Percentiles rank a stretch among this genome's conserved stretches.
phyloP scores from a whole-genome alignment of 1,140 invertebrate genomes.

The Leptinotarsa undecemlineata region DNA sequence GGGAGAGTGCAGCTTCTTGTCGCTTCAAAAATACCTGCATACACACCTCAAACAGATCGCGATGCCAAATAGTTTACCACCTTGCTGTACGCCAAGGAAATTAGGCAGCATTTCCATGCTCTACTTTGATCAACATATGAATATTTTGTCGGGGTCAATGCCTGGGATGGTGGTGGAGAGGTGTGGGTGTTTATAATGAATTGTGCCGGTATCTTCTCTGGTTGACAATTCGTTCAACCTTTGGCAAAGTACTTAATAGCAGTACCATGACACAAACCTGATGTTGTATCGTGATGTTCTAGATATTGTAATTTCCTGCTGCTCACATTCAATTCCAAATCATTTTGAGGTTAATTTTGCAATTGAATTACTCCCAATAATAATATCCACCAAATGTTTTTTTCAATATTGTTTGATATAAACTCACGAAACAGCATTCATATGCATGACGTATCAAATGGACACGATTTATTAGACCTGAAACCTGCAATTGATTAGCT shows the following conservation, averaged over 20 bases:
- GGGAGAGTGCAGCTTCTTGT: conserved; percentile 90
- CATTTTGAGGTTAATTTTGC: too few species aligned
- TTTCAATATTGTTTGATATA: too few species aligned
- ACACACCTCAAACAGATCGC: conserved; percentile 88
- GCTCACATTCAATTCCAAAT: too few species aligned
- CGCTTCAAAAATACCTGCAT: conserved; percentile 89
- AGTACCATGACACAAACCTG: neutral
- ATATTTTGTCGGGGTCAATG: conserved; percentile 85
- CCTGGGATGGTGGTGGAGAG: conserved; percentile 92
- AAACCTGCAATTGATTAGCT: too few species aligned
- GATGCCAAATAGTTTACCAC: conserved; percentile 69
- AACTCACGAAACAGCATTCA: too few species aligned
- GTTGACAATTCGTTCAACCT: neutral
- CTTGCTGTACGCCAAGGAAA: conserved; percentile 88
- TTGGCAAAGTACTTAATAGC: conserved; percentile 1
- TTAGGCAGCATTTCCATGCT: conserved; percentile 90
- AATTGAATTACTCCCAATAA: too few species aligned
- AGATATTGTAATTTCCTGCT: too few species aligned
- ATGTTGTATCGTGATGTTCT: neutral
- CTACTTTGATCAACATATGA: conserved; percentile 86
- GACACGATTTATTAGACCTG: too few species aligned
- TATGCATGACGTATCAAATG: too few species aligned
- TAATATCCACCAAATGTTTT: too few species aligned
- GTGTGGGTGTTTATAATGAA: conserved; percentile 71
- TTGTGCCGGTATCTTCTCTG: neutral